Conservation (phyloP, 2,888 invertebrate genomes). For the Cephus pulcher region DNA sequence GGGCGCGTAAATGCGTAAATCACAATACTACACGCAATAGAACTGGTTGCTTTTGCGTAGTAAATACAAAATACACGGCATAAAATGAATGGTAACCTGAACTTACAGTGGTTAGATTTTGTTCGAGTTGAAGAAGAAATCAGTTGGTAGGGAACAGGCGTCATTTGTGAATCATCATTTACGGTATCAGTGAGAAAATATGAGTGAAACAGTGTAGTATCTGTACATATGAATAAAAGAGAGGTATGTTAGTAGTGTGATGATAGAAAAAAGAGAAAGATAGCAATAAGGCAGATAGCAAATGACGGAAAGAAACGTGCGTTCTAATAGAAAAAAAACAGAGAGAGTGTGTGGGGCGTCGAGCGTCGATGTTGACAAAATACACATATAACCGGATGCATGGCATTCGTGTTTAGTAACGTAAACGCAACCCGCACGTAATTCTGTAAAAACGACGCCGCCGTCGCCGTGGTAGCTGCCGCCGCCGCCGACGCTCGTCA, state of each 20-base stretch:
- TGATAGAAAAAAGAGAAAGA: background rate
- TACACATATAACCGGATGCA: background rate
- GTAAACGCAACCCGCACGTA: constrained; percentile 22
- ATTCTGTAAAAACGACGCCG: constrained; percentile 7
- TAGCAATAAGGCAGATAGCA: background rate
- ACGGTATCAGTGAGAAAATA: background rate
- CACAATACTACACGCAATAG: background rate
- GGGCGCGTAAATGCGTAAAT: background rate
- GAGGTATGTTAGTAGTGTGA: background rate
- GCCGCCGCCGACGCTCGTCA: background rate
- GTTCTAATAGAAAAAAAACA: background rate
- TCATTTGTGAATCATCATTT: background rate
- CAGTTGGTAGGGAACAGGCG: background rate
- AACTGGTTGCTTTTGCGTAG: background rate
- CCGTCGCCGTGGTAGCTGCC: background rate
- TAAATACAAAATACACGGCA: background rate
- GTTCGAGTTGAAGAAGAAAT: background rate
- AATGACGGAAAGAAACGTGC: background rate
- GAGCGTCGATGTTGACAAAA: background rate
- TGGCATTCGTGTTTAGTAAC: constrained; percentile 2
- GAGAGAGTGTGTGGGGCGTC: background rate
- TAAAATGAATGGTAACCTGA: background rate
- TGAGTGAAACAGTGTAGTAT: background rate
- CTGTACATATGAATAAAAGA: background rate
- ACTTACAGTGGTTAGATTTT: background rate